Conservation (phyloP, 1,140 invertebrate genomes). For the Drosophila busckii region DNA sequence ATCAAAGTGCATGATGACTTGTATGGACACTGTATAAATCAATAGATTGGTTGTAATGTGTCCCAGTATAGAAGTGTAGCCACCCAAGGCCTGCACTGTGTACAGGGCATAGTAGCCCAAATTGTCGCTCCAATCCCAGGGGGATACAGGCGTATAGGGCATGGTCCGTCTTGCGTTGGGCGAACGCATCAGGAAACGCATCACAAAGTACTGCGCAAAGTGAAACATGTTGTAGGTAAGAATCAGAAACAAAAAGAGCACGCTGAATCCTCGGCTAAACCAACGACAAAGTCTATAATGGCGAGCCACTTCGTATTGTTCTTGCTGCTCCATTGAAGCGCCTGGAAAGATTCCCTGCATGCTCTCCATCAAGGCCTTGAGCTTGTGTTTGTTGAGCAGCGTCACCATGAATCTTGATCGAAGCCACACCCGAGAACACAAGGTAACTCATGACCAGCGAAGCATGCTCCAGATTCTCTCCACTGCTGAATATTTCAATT, state of each 20-base stretch:
- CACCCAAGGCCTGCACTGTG: conserved; percentile 24
- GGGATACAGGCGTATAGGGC: conserved; percentile 38
- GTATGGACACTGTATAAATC: conserved; percentile 44
- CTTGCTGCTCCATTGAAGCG: too few species aligned
- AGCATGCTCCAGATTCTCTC: too few species aligned
- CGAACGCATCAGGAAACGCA: conserved; percentile 4
- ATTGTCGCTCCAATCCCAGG: conserved; percentile 36
- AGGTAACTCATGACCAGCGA: too few species aligned
- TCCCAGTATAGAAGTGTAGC: conserved; percentile 40
- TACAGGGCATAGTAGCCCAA: conserved; percentile 39
- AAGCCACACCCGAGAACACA: too few species aligned
- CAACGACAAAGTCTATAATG: too few species aligned
- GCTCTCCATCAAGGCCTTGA: too few species aligned
- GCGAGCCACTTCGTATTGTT: too few species aligned
- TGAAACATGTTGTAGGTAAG: conserved; percentile 45
- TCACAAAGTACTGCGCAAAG: conserved; percentile 20
- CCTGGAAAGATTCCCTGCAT: too few species aligned
- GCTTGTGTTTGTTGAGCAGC: too few species aligned
- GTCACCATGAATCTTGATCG: too few species aligned
- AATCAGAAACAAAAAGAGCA: conserved; percentile 35
- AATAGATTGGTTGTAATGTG: conserved; percentile 53
- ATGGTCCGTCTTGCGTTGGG: conserved; percentile 19
- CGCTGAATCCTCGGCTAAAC: too few species aligned
- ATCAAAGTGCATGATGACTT: conserved; percentile 62
- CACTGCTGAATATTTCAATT: too few species aligned